A percentile compares a stretch with the other conserved stretches of the same genome.
These are phyloP conservation scores for Istiophorus platypterus DNA, from an alignment of 2,113 vertebrate genomes.

Conservation along the genomic window DNA sequence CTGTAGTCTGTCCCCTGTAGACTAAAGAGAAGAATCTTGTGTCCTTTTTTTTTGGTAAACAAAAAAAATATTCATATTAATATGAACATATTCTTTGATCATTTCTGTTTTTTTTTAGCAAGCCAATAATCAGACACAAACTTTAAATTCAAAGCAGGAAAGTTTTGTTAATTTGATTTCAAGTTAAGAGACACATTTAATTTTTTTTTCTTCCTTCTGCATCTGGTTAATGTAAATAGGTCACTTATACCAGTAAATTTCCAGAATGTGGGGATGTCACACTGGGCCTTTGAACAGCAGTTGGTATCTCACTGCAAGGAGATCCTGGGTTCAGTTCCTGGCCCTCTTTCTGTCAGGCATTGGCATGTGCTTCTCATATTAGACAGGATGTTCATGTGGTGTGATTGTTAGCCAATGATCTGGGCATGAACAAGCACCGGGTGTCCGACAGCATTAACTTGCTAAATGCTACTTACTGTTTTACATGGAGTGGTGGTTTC, in stretches of 20 bases:
- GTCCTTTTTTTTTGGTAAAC: slow-evolving; percentile 7
- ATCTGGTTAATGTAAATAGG: slow-evolving; percentile 51
- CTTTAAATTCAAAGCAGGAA: slow-evolving; percentile 36
- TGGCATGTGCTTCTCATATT: slow-evolving; percentile 28
- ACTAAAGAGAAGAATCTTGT: slow-evolving; percentile 43
- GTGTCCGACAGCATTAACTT: slow-evolving; percentile 29
- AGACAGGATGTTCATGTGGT: slow-evolving; percentile 48
- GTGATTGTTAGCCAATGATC: slow-evolving; percentile 39
- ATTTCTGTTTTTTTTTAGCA: slow-evolving; percentile 28
- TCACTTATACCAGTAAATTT: slow-evolving; percentile 41
- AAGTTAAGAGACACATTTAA: neutral
- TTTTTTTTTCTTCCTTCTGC: neutral
- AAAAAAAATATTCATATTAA: slow-evolving; percentile 20
- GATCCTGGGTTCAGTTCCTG: neutral
- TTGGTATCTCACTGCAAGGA: neutral
- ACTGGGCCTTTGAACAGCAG: neutral
- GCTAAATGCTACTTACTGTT: slow-evolving; percentile 49
- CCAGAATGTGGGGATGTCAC: neutral
- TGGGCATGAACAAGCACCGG: slow-evolving; percentile 23
- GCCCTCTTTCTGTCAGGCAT: neutral
- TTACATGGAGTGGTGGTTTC: slow-evolving; percentile 43
- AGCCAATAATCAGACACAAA: slow-evolving; percentile 29
- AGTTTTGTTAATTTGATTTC: neutral
- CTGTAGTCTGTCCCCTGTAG: slow-evolving; percentile 63
- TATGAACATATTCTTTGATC: neutral